phyloP scores from a whole-genome alignment of 2,113 vertebrate species.

The Dipodomys stephensi region DNA sequence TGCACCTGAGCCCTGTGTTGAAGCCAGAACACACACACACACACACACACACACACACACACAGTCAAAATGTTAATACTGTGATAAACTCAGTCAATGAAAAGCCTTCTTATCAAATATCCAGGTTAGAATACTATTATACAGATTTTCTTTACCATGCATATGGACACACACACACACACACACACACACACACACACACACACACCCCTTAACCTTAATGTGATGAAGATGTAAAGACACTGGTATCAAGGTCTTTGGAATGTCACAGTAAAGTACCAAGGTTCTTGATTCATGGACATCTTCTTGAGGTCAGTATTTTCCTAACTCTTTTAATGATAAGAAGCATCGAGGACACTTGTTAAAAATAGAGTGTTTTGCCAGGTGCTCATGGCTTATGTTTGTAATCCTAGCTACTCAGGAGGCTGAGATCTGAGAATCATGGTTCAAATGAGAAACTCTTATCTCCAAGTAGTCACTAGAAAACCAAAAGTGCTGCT shows the following conservation, averaged over 20 bases:
- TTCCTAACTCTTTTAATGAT: neutral
- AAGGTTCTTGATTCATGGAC: neutral
- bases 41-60: too few relatives aligned
- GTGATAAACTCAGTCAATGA: constrained; percentile 25
- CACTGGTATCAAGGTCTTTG: neutral
- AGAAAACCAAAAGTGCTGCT: too few relatives aligned
- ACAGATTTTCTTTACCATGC: neutral
- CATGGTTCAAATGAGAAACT: too few relatives aligned
- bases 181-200: neutral
- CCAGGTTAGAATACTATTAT: neutral
- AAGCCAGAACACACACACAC: too few relatives aligned
- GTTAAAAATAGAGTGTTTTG: neutral
- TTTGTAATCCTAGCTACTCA: too few relatives aligned
- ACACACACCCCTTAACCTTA: neutral
- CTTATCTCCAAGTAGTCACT: too few relatives aligned
- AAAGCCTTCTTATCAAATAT: neutral
- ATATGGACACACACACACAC: neutral
- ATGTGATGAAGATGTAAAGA: neutral
- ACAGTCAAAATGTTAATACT: constrained; percentile 11
- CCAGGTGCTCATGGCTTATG: too few relatives aligned
- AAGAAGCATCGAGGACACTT: constrained; percentile 3
- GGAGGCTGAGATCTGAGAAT: too few relatives aligned
- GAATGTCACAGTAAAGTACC: neutral
- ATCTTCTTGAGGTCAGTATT: neutral
- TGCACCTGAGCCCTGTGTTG: too few relatives aligned